Evolutionary conservation across 2,113 vertebrate species (phyloP), one percentile per base, ranked within the genome.

Genomic region (Montifringilla adamsi): DNA sequence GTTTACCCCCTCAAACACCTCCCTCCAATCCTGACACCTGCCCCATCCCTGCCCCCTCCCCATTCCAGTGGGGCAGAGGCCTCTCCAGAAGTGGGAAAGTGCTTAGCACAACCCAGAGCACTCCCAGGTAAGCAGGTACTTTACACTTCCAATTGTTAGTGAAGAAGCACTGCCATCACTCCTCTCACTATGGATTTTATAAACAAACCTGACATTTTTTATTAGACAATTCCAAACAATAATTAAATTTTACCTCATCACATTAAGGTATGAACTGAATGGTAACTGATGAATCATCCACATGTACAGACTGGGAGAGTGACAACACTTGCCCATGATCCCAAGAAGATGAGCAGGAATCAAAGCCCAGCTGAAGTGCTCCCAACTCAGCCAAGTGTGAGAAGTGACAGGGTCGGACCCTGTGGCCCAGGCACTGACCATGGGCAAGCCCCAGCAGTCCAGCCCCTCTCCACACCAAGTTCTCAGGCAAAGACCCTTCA

Each of bases 351-450:
- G 4, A 3, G 64, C 80, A 84, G 53, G 55, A 62, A 35, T 37
- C 18, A 20, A 68, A 72, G 74, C 18, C 66, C 74, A 33, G 28
- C 58, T 58, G 58, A 74, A 21, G 53, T 26, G 64, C 31, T 17
- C 31, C 31, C 87, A 73, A 0, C 10, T 59, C 68, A 2, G 30
- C 6, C 0, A 1, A 62, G 18, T 1, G 7, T 3, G 50, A 58
- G n/a, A 44, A 62, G 43, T 6, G 10, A 14, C 53, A 58, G 24
- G 43, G 22, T 15, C 4, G 76, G 79, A 14, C 15, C 79, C 75
- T 15, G 15, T n/a, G n/a, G 5, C 59, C 76, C 90, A 33, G n/a
- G 17, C 9, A 11, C 19, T 17, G 43, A 28, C 49, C 66, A 23
- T 0, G 19, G 3, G 8, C 3, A 4, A 80, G n/a, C n/a, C 41